Evolutionary conservation across 37 sponge, comb jelly and placozoan species (phyloP), one percentile per base, ranked within the genome.

Genomic region (Beroe ovata): DNA sequence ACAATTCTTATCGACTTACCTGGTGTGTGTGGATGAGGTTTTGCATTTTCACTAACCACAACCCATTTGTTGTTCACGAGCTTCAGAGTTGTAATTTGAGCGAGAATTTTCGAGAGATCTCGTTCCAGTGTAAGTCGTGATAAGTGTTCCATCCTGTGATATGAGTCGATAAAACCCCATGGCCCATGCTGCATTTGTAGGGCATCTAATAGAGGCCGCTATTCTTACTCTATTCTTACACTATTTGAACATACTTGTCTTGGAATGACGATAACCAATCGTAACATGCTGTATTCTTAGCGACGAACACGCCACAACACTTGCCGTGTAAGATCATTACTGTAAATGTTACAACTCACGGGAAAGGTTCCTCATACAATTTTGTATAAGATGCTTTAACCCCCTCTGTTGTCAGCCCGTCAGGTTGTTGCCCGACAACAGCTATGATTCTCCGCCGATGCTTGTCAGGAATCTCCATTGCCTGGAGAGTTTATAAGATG

Each of bases 301-400:
- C n/a, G n/a, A n/a, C n/a, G n/a, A n/a, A n/a, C n/a, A n/a, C n/a
- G n/a, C n/a, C n/a, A n/a, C n/a, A n/a, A n/a, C n/a, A n/a, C n/a
- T n/a, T n/a, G n/a, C n/a, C n/a, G n/a, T n/a, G n/a, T n/a, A n/a
- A n/a, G n/a, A n/a, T n/a, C 59, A 58, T 58, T 58, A 19, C 11
- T 58, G 16, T 19, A 58, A 18, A 58, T 58, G 16, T 58, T 11
- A 19, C 11, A 16, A 62, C 63, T 62, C 23, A 62, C 35, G 69
- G 69, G 36, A 66, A 66, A 6, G 69, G 69, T 18, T 66, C 69
- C 36, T 66, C 69, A 32, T 66, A 66, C 33, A 66, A 2, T 30
- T 66, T 30, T 14, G 69, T 29, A 16, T 66, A 66, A 25, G 25
- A 29, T 33, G 34, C 16, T 18, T 66, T 66, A 4, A 66, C 35